Evolutionary conservation across 2,888 invertebrate genomes (phyloP).

Genomic region (Microctonus hyperodae): DNA sequence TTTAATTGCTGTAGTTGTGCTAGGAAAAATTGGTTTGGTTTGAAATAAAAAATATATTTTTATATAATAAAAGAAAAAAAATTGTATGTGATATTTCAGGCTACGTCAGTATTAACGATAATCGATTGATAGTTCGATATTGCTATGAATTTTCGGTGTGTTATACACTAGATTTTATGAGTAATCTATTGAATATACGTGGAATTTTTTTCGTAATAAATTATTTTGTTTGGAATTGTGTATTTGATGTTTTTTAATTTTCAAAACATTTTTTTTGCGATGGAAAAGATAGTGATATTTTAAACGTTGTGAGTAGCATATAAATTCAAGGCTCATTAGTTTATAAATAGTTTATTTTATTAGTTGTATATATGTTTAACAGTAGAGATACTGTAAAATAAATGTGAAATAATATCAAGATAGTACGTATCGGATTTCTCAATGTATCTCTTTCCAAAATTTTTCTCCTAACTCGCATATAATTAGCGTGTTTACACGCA

Average conservation of each 20-base stretch:
- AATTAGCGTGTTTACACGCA: conserved; percentile 46
- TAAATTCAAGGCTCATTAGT: background rate
- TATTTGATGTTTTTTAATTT: background rate
- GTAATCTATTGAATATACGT: background rate
- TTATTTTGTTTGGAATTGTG: background rate
- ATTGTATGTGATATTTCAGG: background rate
- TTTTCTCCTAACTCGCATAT: conserved; percentile 24
- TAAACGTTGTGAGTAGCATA: background rate
- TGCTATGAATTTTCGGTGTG: background rate
- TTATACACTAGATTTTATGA: background rate
- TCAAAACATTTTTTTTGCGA: background rate
- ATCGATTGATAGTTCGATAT: background rate
- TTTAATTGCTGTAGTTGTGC: background rate
- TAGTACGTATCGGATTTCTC: background rate
- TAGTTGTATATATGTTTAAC: background rate
- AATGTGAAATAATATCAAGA: conserved; percentile 3
- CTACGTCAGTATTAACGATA: background rate
- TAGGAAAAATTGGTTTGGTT: background rate
- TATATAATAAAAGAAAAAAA: background rate
- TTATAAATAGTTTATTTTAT: background rate
- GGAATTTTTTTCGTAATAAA: background rate
- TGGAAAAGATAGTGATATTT: background rate
- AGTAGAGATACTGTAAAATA: background rate
- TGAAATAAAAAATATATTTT: conserved; percentile 8
- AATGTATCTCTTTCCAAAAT: background rate